Conservation (phyloP, 1,140 invertebrate genomes). For the Anthonomus grandis region DNA sequence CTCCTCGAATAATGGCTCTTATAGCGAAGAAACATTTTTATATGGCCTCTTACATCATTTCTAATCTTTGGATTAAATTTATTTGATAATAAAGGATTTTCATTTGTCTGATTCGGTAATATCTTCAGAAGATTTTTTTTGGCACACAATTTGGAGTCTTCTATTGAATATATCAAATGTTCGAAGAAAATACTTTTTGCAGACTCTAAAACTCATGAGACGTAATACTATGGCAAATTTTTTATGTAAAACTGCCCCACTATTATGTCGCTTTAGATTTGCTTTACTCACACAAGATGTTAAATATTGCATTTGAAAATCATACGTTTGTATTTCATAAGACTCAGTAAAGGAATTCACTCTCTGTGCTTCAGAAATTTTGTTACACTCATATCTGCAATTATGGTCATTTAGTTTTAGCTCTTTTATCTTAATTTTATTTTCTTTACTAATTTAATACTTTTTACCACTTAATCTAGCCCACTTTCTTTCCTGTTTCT, state of each 20-base stretch:
- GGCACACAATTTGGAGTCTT: slow-evolving; percentile 3
- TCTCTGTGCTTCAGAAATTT: slow-evolving; percentile 16
- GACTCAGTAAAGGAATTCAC: not conserved
- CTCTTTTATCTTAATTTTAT: not conserved
- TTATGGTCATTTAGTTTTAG: not conserved
- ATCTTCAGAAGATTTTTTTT: slow-evolving; percentile 11
- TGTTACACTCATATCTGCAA: slow-evolving; percentile 16
- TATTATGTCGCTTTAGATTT: slow-evolving; percentile 4
- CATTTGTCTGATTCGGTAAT: slow-evolving; percentile 7
- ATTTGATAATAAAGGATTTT: not conserved
- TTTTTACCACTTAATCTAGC: not conserved
- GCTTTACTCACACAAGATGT: no score
- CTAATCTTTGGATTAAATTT: not conserved
- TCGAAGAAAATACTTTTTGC: not conserved
- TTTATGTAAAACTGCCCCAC: slow-evolving; percentile 5
- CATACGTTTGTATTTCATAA: no score
- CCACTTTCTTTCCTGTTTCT: no score
- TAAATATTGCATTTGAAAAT: slow-evolving; percentile 1
- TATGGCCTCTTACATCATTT: slow-evolving; percentile 1
- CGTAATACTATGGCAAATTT: slow-evolving; percentile 8
- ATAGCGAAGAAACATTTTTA: not conserved
- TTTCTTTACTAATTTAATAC: not conserved
- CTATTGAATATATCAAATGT: slow-evolving; percentile 1
- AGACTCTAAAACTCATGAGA: slow-evolving; percentile 8
- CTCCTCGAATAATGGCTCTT: not conserved